These are phyloP conservation scores for Linnaemya vulpina DNA, from an alignment of 2,888 invertebrate genomes.

Conservation along the genomic window DNA sequence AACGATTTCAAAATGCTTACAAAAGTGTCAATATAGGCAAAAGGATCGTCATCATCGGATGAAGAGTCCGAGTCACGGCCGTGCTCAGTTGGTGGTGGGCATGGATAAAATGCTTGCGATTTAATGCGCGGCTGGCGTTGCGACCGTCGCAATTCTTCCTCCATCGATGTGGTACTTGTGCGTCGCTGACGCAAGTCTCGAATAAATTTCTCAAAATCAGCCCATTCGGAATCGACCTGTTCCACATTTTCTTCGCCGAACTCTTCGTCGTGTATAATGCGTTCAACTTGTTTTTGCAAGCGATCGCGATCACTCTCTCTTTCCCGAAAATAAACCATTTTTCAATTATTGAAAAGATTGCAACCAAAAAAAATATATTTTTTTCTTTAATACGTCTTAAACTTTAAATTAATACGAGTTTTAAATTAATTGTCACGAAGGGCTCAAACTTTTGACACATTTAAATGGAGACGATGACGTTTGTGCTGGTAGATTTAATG, in stretches of 20 bases:
- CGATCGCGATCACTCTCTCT: slow-evolving; percentile 74
- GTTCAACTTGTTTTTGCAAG: slow-evolving; percentile 75
- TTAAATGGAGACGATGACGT: slow-evolving; percentile 5
- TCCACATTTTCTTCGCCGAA: slow-evolving; percentile 83
- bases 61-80: slow-evolving; percentile 80
- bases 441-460: not conserved
- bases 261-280: slow-evolving; percentile 82
- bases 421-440: slow-evolving; percentile 11
- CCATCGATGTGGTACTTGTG: slow-evolving; percentile 80
- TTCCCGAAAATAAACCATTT: slow-evolving; percentile 74
- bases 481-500: not conserved
- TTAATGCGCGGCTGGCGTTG: slow-evolving; percentile 79
- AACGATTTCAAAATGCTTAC: slow-evolving; percentile 77
- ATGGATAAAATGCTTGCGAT: slow-evolving; percentile 82
- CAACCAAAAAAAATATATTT: not conserved
- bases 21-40: slow-evolving; percentile 82
- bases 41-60: slow-evolving; percentile 81
- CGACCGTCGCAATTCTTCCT: slow-evolving; percentile 79
- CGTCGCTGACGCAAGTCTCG: slow-evolving; percentile 81
- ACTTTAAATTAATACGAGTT: slow-evolving; percentile 16
- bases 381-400: slow-evolving; percentile 10
- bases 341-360: not conserved
- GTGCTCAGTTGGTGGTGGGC: slow-evolving; percentile 81
- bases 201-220: slow-evolving; percentile 82
- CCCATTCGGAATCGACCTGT: slow-evolving; percentile 82